Percentiles rank a stretch among this genome's conserved stretches.
These are phyloP conservation scores for Cettia cetti DNA, from an alignment of 2,113 vertebrate genomes.

Conservation along the genomic window DNA sequence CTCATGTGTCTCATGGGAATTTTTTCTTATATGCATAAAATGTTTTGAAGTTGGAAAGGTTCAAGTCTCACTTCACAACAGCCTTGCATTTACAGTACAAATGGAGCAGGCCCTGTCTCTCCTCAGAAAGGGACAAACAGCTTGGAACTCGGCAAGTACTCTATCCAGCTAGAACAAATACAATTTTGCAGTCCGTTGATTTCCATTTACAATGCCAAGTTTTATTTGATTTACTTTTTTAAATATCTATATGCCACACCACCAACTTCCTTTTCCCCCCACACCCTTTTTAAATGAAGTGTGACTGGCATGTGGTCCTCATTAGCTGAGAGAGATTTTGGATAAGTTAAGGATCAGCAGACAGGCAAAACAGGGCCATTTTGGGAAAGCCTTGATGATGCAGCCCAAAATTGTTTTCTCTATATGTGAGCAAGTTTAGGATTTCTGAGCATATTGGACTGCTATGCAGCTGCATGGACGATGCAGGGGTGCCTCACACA, in stretches of 20 bases:
- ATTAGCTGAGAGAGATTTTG: neutral
- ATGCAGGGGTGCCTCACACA: too few species aligned
- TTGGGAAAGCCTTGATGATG: neutral
- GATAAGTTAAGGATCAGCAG: neutral
- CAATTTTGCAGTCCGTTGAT: constrained; percentile 47
- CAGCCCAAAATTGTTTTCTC: neutral
- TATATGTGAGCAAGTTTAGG: neutral
- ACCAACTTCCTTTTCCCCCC: neutral
- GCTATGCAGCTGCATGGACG: neutral
- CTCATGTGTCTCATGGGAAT: neutral
- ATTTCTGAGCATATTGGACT: neutral
- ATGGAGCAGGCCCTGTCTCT: neutral
- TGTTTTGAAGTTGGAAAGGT: neutral
- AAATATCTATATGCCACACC: neutral
- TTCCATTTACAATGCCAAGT: constrained; percentile 43
- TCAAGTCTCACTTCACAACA: neutral
- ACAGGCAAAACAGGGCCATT: neutral
- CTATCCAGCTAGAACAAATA: constrained; percentile 46
- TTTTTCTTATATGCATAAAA: neutral
- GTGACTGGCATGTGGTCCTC: neutral
- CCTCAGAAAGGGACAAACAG: neutral
- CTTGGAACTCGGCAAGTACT: neutral
- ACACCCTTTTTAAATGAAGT: neutral
- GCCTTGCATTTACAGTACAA: neutral
- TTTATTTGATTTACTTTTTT: constrained; percentile 40